These are phyloP conservation scores for Saccostrea cuccullata DNA, from an alignment of 1,140 invertebrate genomes.

Conservation along the genomic window DNA sequence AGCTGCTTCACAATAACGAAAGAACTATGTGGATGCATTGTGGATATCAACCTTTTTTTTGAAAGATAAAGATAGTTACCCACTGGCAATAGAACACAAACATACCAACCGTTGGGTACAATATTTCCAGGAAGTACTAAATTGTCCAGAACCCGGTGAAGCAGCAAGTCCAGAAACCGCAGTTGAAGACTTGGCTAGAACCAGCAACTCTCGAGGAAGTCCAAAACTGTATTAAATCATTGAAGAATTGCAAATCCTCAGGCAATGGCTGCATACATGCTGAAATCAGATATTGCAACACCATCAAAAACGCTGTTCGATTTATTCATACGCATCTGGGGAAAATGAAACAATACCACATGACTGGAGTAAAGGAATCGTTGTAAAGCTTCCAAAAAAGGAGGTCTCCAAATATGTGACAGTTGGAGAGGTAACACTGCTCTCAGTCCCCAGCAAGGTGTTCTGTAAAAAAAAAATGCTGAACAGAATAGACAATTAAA, in stretches of 20 bases:
- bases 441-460: slow-evolving; percentile 56
- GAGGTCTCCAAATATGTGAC: slow-evolving; percentile 41
- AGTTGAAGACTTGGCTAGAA: neutral
- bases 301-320: neutral
- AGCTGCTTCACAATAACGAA: neutral
- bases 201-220: slow-evolving; percentile 33
- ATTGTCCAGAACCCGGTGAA: neutral
- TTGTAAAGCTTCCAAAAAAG: slow-evolving; percentile 57
- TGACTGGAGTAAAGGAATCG: slow-evolving; percentile 45
- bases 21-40: neutral
- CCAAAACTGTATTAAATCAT: neutral
- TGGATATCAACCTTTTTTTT: neutral
- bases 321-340: slow-evolving; percentile 26
- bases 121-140: too few species aligned
- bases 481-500: neutral
- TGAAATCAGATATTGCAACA: slow-evolving; percentile 23
- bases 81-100: too few species aligned
- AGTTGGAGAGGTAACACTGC: slow-evolving; percentile 50
- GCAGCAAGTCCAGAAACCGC: neutral
- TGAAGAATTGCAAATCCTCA: slow-evolving; percentile 21
- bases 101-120: slow-evolving; percentile 25
- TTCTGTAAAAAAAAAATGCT: too few species aligned
- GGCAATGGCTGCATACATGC: slow-evolving; percentile 39
- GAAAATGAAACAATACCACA: slow-evolving; percentile 19
- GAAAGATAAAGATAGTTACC: slow-evolving; percentile 32